Conservation (phyloP, 2,113 vertebrate genomes). For the Xenopus tropicalis region DNA sequence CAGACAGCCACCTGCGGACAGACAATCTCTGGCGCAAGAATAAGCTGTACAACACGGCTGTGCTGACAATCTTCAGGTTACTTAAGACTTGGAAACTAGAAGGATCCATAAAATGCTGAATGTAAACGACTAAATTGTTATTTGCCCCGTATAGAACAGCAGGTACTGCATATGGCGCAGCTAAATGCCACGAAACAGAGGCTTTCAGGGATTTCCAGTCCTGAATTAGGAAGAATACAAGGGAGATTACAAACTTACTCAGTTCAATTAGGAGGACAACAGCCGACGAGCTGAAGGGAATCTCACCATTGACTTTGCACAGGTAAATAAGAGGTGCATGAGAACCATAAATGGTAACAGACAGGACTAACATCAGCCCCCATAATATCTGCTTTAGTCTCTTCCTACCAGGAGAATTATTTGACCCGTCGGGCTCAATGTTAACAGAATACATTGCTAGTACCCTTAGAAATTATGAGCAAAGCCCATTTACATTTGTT, state of each 20-base stretch:
- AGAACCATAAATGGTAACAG: constrained; percentile 82
- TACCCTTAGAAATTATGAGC: not conserved
- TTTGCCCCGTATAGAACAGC: constrained; percentile 86
- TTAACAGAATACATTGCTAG: constrained; percentile 62
- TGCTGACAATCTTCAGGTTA: constrained; percentile 88
- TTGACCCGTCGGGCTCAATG: constrained; percentile 43
- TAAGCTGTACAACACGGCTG: constrained; percentile 79
- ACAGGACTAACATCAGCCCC: constrained; percentile 72
- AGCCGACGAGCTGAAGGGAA: constrained; percentile 80
- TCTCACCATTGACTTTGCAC: constrained; percentile 72
- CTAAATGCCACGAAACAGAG: constrained; percentile 47
- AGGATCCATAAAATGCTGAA: constrained; percentile 93
- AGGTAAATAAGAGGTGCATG: constrained; percentile 83
- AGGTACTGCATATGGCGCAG: constrained; percentile 76
- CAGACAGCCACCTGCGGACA: constrained; percentile 66
- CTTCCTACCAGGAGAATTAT: not conserved
- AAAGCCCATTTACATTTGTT: not conserved
- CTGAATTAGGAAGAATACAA: constrained; percentile 59
- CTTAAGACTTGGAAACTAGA: constrained; percentile 90
- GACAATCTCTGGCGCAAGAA: constrained; percentile 72
- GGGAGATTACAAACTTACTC: constrained; percentile 72
- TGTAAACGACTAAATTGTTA: constrained; percentile 91
- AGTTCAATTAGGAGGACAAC: constrained; percentile 84
- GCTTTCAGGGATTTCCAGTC: constrained; percentile 14
- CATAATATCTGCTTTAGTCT: constrained; percentile 60